Percentiles rank a stretch among this genome's conserved stretches.
Evolutionary conservation across 2,888 invertebrate genomes (phyloP).

Genomic region (Euplexia lucipara): DNA sequence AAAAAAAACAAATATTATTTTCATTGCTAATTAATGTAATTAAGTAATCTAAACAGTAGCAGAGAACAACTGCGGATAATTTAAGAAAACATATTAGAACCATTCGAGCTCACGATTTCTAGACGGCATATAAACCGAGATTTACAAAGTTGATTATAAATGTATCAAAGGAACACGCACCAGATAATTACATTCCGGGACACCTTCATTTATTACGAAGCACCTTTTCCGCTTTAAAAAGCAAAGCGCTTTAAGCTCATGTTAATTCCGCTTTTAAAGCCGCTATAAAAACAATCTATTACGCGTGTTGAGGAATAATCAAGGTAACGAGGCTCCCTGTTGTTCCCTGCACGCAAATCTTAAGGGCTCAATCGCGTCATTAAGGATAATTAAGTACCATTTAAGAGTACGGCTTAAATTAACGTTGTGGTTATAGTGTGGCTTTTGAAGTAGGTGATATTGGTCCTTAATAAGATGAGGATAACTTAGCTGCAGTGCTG

Average conservation of each 20-base stretch:
- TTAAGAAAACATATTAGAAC: background rate
- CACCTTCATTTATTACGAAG: slow-evolving; percentile 37
- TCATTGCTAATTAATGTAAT: background rate
- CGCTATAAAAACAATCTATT: slow-evolving; percentile 53
- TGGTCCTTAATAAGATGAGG: background rate
- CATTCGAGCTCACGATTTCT: background rate
- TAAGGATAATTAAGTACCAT: slow-evolving; percentile 43
- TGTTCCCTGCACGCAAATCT: slow-evolving; percentile 49
- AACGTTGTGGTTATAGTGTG: slow-evolving; percentile 37
- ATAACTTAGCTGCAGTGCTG: slow-evolving; percentile 1
- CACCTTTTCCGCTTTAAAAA: slow-evolving; percentile 23
- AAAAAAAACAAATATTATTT: too few species aligned
- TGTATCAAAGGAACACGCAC: slow-evolving; percentile 27
- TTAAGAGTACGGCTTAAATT: slow-evolving; percentile 31
- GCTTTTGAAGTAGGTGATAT: slow-evolving; percentile 9
- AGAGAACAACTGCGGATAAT: background rate
- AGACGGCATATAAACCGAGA: slow-evolving; percentile 21
- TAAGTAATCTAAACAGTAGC: background rate
- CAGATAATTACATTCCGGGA: slow-evolving; percentile 35
- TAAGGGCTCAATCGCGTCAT: slow-evolving; percentile 47
- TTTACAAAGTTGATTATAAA: slow-evolving; percentile 39
- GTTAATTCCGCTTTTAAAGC: slow-evolving; percentile 42
- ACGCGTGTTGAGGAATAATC: slow-evolving; percentile 55
- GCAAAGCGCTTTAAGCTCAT: slow-evolving; percentile 31
- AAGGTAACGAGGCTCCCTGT: slow-evolving; percentile 43